Percentiles rank a stretch among this genome's conserved stretches.
Evolutionary conservation across 2,797 vertebrate genomes (phyloP).

Genomic region (Cynodonichthys magdalenae): DNA sequence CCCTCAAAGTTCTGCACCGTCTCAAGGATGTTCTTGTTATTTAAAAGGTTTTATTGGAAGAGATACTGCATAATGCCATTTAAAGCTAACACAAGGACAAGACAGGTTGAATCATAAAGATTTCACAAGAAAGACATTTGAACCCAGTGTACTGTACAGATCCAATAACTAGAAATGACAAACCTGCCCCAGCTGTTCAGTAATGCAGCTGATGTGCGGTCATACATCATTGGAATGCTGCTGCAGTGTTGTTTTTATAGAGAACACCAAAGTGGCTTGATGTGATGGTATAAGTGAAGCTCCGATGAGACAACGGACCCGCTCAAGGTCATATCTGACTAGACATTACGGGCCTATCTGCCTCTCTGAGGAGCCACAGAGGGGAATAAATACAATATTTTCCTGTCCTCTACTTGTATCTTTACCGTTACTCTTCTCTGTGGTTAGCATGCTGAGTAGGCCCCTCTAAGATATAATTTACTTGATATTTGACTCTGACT

Average conservation of each 20-base stretch:
- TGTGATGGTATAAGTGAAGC: conserved; percentile 62
- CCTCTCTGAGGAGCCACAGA: conserved; percentile 42
- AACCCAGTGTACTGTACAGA: conserved; percentile 26
- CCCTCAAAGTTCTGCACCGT: conserved; percentile 1
- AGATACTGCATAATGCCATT: conserved; percentile 15
- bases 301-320: conserved; percentile 61
- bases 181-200: conserved; percentile 58
- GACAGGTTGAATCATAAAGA: conserved; percentile 36
- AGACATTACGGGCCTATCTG: conserved; percentile 51
- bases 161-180: conserved; percentile 60
- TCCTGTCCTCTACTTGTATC: conserved; percentile 26
- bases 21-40: conserved; percentile 2
- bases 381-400: conserved; percentile 54
- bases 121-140: conserved; percentile 32
- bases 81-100: conserved; percentile 33
- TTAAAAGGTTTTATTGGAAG: conserved; percentile 24
- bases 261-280: conserved; percentile 57
- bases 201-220: conserved; percentile 60
- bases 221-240: conserved; percentile 58
- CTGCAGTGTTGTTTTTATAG: conserved; percentile 66
- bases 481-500: conserved; percentile 47
- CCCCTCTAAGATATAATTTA: conserved; percentile 38
- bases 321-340: conserved; percentile 74
- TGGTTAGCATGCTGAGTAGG: conserved; percentile 61
- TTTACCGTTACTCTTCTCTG: conserved; percentile 28